Evolutionary conservation across 2,888 invertebrate genomes (phyloP), one percentile per base, ranked within the genome.

Genomic region (Drosophila affinis): DNA sequence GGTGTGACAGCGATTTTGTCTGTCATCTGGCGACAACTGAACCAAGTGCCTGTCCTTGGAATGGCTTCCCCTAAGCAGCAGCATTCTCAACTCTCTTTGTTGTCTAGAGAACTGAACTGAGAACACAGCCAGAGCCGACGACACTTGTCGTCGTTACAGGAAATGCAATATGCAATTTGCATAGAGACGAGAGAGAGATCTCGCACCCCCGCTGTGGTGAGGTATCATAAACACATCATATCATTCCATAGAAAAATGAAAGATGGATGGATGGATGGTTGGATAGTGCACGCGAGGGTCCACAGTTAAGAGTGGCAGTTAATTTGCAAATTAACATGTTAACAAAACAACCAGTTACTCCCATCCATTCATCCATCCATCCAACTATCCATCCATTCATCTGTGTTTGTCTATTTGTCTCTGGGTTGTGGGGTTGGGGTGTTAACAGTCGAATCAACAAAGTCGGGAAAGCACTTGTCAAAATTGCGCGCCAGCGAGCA

Each of bases 321-420:
- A 62, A 81, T 81, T 82, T 69, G 65, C 79, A 81, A 89, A 84
- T 82, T 85, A 89, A 71, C 88, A 89, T 89, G 82, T 87, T 88
- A 84, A 77, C 88, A 79, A 84, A 84, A 77, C 77, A 74, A 71
- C 77, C 78, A 87, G 83, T 85, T 87, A 83, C 10, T 10, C 32
- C 29, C 39, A n/a, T 39, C 6, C 39, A 39, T 39, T 39, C 39
- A 39, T 39, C 14, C 14, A 7, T 27, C 21, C 21, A 21, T 21
- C 21, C 21, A 21, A 3, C 21, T 21, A 21, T 24, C 5, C 14
- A 39, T 39, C 2, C 34, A 39, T 39, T 39, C 34, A 14, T 39
- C 34, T 39, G 14, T 24, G 24, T 72, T 79, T 54, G 51, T 62
- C 72, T 55, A 34, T 55, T 51, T 32, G 62, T 60, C 49, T 54